Evolutionary conservation across 2,113 vertebrate genomes (phyloP), one percentile per base, ranked within the genome.

Genomic region (Siphamia tubifer): DNA sequence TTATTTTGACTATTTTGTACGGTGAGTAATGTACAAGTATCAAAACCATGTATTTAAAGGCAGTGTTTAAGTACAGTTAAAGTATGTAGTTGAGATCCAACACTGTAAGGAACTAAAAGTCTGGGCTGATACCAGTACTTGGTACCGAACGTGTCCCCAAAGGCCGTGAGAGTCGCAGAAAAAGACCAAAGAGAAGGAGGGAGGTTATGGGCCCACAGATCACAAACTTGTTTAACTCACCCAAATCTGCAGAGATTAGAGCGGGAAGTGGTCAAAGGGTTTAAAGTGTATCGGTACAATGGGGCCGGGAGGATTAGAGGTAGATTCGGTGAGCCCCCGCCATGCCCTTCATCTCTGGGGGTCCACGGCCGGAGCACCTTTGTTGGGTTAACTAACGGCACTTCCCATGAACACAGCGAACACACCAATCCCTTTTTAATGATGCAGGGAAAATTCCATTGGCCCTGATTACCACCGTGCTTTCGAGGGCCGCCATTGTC

Each of bases 381-480:
- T 87, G 87, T 86, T 74, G 79, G 82, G 83, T 85, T 82, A 81
- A 79, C 85, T 85, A 77, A 85, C 79, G 51, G 68, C 67, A 81
- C 87, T 89, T 89, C 89, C 85, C 87, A 84, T 68, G 79, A 62
- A 81, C 54, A 17, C 77, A 24, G 52, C 11, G 76, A 79, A 43
- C 81, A 24, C 25, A 38, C 83, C 89, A 84, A 90, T 89, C 87
- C 85, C 51, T 90, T 90, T 90, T 90, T 90, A 90, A 90, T 90
- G 87, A 89, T 89, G 85, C 82, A 75, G 80, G 79, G 82, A 82
- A 83, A 87, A 88, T 88, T 87, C 84, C 88, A 83, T 48, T 31
- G 85, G 70, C 57, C 82, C 75, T 44, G 85, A 86, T 86, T 77
- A 74, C 60, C 81, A 60, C 83, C 56, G 28, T 52, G 73, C 78